phyloP scores from a whole-genome alignment of 2,113 vertebrate genomes.

The Chauna torquata region DNA sequence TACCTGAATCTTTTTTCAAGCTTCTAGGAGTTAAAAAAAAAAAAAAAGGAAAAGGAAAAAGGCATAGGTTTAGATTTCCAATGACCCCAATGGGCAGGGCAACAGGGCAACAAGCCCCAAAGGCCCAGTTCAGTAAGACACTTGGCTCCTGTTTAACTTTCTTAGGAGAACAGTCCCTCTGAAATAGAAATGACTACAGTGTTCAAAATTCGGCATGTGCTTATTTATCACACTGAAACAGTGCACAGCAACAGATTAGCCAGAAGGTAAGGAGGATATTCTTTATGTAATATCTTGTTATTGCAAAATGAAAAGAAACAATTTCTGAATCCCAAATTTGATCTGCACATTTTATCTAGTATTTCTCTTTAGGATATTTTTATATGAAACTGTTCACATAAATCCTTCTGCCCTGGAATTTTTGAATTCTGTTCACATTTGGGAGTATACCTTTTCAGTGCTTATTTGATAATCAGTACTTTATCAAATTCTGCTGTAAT shows the following conservation, averaged over 20 bases:
- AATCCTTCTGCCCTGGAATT: not conserved
- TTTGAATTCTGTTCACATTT: not conserved
- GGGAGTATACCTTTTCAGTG: not conserved
- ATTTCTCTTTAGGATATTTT: conserved; percentile 1
- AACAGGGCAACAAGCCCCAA: not conserved
- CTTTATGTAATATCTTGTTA: not conserved
- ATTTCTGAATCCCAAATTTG: not conserved
- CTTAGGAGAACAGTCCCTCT: not conserved
- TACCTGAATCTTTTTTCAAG: not conserved
- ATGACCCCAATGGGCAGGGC: not conserved
- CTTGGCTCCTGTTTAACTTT: not conserved
- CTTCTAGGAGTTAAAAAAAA: not conserved
- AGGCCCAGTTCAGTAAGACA: not conserved
- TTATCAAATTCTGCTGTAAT: not conserved
- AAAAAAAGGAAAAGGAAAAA: not conserved
- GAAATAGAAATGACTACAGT: not conserved
- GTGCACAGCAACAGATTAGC: not conserved
- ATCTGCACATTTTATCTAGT: not conserved
- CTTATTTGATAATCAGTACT: not conserved
- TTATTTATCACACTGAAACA: not conserved
- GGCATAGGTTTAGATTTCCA: not conserved
- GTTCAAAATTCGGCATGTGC: not conserved
- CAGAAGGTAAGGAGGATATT: not conserved
- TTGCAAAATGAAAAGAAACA: not conserved
- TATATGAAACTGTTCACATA: not conserved